Conservation (phyloP, 2,888 invertebrate species). For the Cheilosia vernalis region DNA sequence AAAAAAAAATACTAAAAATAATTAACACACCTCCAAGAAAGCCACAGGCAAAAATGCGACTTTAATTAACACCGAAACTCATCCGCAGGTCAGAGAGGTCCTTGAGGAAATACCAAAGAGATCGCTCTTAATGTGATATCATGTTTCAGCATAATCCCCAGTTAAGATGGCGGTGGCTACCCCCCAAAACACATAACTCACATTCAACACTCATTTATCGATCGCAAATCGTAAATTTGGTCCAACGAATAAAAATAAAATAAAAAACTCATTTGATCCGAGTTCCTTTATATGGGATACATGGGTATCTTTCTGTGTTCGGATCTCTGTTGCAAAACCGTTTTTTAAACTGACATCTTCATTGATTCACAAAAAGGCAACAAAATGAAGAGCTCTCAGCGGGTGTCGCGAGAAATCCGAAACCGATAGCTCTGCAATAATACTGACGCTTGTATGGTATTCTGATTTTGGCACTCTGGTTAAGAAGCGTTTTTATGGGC, state of each 20-base stretch:
- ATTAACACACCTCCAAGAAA: constrained; percentile 42
- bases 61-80: constrained; percentile 65
- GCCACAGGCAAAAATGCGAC: constrained; percentile 43
- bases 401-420: constrained; percentile 51
- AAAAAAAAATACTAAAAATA: constrained; percentile 3
- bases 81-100: constrained; percentile 39
- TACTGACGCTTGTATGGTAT: not conserved
- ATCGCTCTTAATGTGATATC: constrained; percentile 53
- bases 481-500: constrained; percentile 41
- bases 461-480: constrained; percentile 56
- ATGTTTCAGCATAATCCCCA: constrained; percentile 47
- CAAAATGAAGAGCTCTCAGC: constrained; percentile 42
- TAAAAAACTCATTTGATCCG: constrained; percentile 28
- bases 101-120: constrained; percentile 42
- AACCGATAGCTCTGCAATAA: constrained; percentile 17
- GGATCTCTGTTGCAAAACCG: constrained; percentile 19
- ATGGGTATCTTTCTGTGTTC: not conserved
- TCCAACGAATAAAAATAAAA: constrained; percentile 17
- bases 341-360: constrained; percentile 66
- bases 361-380: constrained; percentile 58
- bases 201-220: constrained; percentile 68
- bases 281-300: constrained; percentile 11
- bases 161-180: constrained; percentile 19
- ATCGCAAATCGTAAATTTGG: constrained; percentile 65
- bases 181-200: constrained; percentile 64